Evolutionary conservation across 2,797 vertebrate species (phyloP).

Genomic region (Eptatretus atami): DNA sequence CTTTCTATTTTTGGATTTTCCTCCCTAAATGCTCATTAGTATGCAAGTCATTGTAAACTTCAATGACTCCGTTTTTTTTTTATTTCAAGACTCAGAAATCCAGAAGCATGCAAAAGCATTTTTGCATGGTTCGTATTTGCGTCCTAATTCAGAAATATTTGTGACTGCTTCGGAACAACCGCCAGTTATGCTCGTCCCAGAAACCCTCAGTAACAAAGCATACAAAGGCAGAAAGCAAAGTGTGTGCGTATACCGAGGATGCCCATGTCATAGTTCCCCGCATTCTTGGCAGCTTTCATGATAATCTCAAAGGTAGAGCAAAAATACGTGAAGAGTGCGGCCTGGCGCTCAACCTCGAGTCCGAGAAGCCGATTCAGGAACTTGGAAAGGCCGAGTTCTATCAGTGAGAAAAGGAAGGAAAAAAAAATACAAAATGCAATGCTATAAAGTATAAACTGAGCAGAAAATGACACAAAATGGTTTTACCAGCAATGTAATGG

Average conservation of each 20-base stretch:
- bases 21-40: no score
- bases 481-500: no score
- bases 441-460: not conserved
- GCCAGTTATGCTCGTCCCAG: not conserved
- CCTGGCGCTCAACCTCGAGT: constrained; percentile 85
- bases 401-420: not conserved
- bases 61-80: no score
- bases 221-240: not conserved
- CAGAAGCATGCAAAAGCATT: no score
- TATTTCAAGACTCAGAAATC: no score
- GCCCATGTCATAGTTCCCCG: constrained; percentile 96
- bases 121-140: no score
- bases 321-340: constrained; percentile 85
- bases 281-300: constrained; percentile 78
- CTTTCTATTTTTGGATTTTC: no score
- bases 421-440: not conserved
- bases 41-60: no score
- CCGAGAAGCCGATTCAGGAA: constrained; percentile 93
- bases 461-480: not conserved
- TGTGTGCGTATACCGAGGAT: constrained; percentile 36
- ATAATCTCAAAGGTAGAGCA: constrained; percentile 85
- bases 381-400: constrained; percentile 34
- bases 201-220: not conserved
- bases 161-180: no score
- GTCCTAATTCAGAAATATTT: no score